Evolutionary conservation across 2,797 vertebrate genomes (phyloP).

Genomic region (Pseudochirops cupreus): DNA sequence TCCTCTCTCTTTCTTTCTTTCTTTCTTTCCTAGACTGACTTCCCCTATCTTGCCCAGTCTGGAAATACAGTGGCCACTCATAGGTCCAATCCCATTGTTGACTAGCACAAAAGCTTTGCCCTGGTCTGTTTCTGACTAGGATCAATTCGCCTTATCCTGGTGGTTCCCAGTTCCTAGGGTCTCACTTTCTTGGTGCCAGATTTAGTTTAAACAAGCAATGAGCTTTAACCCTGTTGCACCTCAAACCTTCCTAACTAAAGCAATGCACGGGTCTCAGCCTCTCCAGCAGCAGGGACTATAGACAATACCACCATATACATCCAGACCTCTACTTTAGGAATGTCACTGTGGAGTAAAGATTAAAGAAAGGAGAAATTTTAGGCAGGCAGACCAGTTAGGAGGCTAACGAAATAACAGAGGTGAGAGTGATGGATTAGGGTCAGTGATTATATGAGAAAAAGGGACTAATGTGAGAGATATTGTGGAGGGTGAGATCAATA

Average conservation of each 20-base stretch:
- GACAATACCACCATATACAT: background rate
- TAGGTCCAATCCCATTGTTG: background rate
- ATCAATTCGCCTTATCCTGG: background rate
- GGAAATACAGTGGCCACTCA: no score
- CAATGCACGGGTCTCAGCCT: background rate
- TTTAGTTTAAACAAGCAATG: background rate
- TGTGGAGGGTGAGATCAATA: background rate
- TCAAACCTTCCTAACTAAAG: background rate
- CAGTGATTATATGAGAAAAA: no score
- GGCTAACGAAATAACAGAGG: background rate
- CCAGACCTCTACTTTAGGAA: background rate
- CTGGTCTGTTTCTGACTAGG: background rate
- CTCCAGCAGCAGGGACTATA: background rate
- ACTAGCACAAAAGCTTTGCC: background rate
- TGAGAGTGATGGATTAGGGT: background rate
- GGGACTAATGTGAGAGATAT: background rate
- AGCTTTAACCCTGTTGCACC: background rate
- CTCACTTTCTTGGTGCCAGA: background rate
- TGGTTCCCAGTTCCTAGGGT: background rate
- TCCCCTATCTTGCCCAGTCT: no score
- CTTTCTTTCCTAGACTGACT: no score
- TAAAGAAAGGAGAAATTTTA: background rate
- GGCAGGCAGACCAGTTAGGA: background rate
- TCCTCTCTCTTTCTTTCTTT: background rate
- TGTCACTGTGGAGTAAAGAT: background rate